Conservation (phyloP, 2,888 invertebrate species). For the Norana najaformis region DNA sequence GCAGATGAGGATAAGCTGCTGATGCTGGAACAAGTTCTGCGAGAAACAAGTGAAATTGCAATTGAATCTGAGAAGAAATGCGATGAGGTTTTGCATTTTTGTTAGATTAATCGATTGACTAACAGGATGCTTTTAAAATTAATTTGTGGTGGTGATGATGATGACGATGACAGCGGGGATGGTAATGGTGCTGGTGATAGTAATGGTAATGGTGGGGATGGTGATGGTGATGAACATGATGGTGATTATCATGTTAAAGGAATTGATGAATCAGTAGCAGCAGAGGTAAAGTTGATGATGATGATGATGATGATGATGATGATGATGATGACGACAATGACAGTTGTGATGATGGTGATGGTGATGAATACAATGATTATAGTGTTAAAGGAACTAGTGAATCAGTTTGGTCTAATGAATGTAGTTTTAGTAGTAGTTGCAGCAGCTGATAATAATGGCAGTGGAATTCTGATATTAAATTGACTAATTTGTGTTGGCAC, state of each 20-base stretch:
- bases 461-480: neutral
- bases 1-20: constrained; percentile 32
- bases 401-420: too few species aligned
- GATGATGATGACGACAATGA: too few species aligned
- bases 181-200: neutral
- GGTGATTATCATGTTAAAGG: too few species aligned
- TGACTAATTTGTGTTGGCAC: neutral
- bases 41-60: constrained; percentile 35
- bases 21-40: constrained; percentile 30
- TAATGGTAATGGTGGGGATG: neutral
- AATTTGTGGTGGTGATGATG: neutral
- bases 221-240: neutral
- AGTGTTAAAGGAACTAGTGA: too few species aligned
- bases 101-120: neutral
- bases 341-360: too few species aligned
- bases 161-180: too few species aligned
- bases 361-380: too few species aligned
- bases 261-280: too few species aligned
- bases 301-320: too few species aligned
- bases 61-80: constrained; percentile 34
- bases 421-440: neutral
- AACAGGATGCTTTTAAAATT: neutral
- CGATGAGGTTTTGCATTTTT: constrained; percentile 28
- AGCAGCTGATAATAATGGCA: neutral
- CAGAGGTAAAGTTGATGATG: too few species aligned